Base-by-base conservation (phyloP, 2,113 vertebrate species). In the Vombatus ursinus region DNA sequence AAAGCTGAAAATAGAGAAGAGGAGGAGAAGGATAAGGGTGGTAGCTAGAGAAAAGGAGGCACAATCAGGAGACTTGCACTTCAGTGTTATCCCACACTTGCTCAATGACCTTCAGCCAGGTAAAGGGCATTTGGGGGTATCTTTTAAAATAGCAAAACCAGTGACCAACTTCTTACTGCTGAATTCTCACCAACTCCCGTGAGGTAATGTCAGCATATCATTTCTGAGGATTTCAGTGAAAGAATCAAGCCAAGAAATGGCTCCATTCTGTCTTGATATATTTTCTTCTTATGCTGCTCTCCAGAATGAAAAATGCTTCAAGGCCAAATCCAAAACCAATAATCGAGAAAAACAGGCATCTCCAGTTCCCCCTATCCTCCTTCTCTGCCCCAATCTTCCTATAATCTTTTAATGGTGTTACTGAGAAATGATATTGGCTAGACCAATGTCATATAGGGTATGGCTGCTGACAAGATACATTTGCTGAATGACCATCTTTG, bases 51-150 rank as follows among this genome's bases (percentile, higher is more conserved):
- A 23, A 53, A 50, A 31, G 54, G 5, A 48, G 52, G 52, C 10
- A 0, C 22, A 3, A 25, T 37, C 0, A 0, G 61, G 1, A 2
- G n/a, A 54, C 50, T 47, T 51, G 0, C 0, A 31, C 22, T 19
- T 52, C 10, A 14, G 28, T 28, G 48, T 52, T 31, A 44, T n/a
- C 48, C 50, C 14, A 28, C 3, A 53, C 95, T 53, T 54, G 44
- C 8, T 0, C 6, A 37, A 47, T 25, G 54, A 90, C 89, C 89
- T 49, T 19, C 93, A 37, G 2, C 31, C 50, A n/a, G 51, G 53
- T 3, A 10, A 77, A 12, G 0, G 53, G 47, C 91, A n/a, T 0
- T 44, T 11, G 8, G n/a, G n/a, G n/a, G 1, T 51, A 90, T 90
- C 61, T 37, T 8, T 16, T 31, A 24, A 89, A 84, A 3, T 9